These are phyloP conservation scores for Sebastes nivosus DNA, from an alignment of 2,797 vertebrate species.

Conservation along the genomic window DNA sequence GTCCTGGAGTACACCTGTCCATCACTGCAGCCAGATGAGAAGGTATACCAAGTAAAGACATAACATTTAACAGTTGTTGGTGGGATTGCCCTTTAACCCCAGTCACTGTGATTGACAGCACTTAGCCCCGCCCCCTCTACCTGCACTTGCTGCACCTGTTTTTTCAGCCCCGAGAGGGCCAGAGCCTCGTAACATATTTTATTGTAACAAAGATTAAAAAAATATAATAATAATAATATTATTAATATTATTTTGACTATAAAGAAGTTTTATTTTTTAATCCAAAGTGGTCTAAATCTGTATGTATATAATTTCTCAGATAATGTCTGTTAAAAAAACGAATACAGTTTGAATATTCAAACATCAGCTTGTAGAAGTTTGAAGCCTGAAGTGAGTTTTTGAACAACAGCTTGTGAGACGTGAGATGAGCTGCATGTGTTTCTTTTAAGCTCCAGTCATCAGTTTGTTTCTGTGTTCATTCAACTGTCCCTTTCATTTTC, in stretches of 20 bases:
- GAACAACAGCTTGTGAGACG: not conserved
- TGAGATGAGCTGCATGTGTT: too few species aligned
- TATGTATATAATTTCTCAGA: slow-evolving; percentile 60
- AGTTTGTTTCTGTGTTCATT: too few species aligned
- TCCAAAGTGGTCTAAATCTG: slow-evolving; percentile 46
- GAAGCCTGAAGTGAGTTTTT: not conserved
- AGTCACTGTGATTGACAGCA: slow-evolving; percentile 72
- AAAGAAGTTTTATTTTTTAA: slow-evolving; percentile 74
- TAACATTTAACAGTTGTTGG: not conserved
- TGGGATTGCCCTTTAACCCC: not conserved
- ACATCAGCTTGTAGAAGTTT: not conserved
- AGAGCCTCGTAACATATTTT: slow-evolving; percentile 60
- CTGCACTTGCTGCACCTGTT: slow-evolving; percentile 65
- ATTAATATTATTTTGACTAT: slow-evolving; percentile 34
- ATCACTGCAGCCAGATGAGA: not conserved
- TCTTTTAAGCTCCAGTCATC: too few species aligned
- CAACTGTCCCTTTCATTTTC: too few species aligned
- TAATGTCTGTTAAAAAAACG: slow-evolving; percentile 44
- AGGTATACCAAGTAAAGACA: too few species aligned
- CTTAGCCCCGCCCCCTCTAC: slow-evolving; percentile 53
- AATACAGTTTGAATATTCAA: slow-evolving; percentile 31
- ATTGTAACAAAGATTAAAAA: slow-evolving; percentile 52
- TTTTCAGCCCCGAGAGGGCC: not conserved
- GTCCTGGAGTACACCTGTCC: not conserved
- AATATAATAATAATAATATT: not conserved